phyloP scores from a whole-genome alignment of 2,888 invertebrate genomes.

The Agrypnus murinus region DNA sequence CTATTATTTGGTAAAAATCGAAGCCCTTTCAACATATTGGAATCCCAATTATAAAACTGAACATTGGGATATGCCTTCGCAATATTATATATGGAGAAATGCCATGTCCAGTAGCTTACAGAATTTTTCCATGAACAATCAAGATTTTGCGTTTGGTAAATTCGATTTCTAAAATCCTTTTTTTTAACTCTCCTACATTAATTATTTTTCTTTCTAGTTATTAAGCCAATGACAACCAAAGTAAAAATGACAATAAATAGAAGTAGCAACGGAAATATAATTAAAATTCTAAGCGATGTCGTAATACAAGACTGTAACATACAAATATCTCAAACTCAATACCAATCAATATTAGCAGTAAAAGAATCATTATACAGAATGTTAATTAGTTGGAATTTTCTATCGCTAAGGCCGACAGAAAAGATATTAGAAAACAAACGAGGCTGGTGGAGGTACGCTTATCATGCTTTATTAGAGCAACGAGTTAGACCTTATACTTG shows the following conservation, averaged over 20 bases:
- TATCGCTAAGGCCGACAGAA: constrained; percentile 65
- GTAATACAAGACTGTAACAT: constrained; percentile 84
- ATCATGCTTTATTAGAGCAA: constrained; percentile 81
- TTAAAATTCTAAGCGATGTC: constrained; percentile 79
- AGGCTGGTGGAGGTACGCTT: constrained; percentile 87
- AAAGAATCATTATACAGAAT: constrained; percentile 78
- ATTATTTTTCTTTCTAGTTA: constrained; percentile 73
- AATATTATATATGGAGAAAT: constrained; percentile 84
- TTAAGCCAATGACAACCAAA: constrained; percentile 86
- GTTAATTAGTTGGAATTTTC: constrained; percentile 77
- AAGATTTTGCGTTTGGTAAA: constrained; percentile 88
- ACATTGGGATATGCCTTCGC: constrained; percentile 74
- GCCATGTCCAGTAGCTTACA: constrained; percentile 84
- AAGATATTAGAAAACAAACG: constrained; percentile 74
- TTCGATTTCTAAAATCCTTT: constrained; percentile 56
- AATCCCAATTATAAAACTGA: constrained; percentile 76
- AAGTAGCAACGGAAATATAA: constrained; percentile 73
- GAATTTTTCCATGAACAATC: constrained; percentile 84
- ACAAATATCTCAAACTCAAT: constrained; percentile 83
- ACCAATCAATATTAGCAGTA: constrained; percentile 76
- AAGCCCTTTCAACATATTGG: constrained; percentile 86
- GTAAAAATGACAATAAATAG: constrained; percentile 83
- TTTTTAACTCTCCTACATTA: too few species aligned
- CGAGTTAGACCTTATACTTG: constrained; percentile 84
- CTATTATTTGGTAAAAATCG: constrained; percentile 85